A percentile compares a stretch with the other conserved stretches of the same genome.
Conservation (phyloP, 1,140 invertebrate species). For the Sycobia sp. region DNA sequence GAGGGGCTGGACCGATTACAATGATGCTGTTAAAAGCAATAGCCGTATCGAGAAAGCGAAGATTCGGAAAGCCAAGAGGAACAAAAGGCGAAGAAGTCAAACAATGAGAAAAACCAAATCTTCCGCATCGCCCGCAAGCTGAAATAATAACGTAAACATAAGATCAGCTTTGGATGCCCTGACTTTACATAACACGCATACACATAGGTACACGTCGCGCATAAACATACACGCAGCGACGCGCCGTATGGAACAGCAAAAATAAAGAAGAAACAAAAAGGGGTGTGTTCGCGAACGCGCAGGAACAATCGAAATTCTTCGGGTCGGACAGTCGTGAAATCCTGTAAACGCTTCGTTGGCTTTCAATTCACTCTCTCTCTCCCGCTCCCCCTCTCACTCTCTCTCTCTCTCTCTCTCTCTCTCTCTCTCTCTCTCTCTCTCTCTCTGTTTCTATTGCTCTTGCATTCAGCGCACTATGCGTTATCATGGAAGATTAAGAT, state of each 20-base stretch:
- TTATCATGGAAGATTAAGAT: conserved; percentile 40
- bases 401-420: conserved; percentile 5
- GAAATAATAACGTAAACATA: conserved; percentile 29
- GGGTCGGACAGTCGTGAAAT: conserved; percentile 35
- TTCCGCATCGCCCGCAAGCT: conserved; percentile 25
- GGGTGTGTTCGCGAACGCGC: conserved; percentile 12
- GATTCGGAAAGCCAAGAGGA: not conserved
- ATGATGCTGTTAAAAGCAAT: conserved; percentile 1
- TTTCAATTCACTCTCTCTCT: conserved; percentile 1
- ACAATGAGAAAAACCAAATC: conserved; percentile 15
- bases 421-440: conserved; percentile 7
- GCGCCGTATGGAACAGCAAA: conserved; percentile 10
- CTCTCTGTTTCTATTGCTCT: too few species aligned
- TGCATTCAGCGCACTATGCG: conserved; percentile 13
- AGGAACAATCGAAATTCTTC: conserved; percentile 39
- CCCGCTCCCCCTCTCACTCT: conserved; percentile 2
- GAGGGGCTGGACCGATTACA: too few species aligned
- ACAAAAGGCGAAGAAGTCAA: not conserved
- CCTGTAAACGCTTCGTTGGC: conserved; percentile 28
- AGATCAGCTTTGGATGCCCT: not conserved
- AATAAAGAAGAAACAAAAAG: conserved; percentile 14
- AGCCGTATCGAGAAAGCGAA: not conserved
- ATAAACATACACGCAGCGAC: not conserved
- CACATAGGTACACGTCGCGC: not conserved
- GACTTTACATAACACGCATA: conserved; percentile 20